These are phyloP conservation scores for Gibbula magus DNA, from an alignment of 2,888 invertebrate species.

Conservation along the genomic window DNA sequence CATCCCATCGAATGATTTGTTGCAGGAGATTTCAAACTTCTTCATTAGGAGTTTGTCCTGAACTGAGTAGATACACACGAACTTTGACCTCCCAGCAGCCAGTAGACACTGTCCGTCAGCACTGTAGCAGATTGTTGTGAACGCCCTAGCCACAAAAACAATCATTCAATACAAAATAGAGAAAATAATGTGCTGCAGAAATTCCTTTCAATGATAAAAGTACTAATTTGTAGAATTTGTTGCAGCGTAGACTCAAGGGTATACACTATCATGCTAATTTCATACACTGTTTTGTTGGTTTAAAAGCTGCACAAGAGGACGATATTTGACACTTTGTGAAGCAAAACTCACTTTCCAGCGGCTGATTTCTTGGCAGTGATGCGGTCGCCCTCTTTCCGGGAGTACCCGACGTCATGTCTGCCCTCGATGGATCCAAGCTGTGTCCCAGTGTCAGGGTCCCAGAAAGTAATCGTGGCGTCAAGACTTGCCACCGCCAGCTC, in stretches of 20 bases:
- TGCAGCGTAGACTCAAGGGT: too few species aligned
- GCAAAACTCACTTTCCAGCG: constrained; percentile 85
- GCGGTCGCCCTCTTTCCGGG: constrained; percentile 87
- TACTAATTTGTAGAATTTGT: too few species aligned
- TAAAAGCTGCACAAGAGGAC: too few species aligned
- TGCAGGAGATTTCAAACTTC: constrained; percentile 95
- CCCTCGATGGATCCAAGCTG: constrained; percentile 90
- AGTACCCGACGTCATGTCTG: constrained; percentile 90
- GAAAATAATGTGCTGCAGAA: too few species aligned
- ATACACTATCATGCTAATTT: too few species aligned
- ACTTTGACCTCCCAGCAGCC: constrained; percentile 94
- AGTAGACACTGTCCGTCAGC: constrained; percentile 93
- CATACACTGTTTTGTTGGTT: too few species aligned
- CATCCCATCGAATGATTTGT: constrained; percentile 94
- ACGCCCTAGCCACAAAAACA: constrained; percentile 82
- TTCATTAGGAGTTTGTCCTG: constrained; percentile 88
- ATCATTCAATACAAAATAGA: not conserved
- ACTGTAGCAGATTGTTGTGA: constrained; percentile 92
- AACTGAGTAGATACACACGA: constrained; percentile 95
- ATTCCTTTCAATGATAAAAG: too few species aligned
- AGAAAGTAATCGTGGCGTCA: constrained; percentile 75
- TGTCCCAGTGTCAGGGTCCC: constrained; percentile 61
- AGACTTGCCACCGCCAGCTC: constrained; percentile 94
- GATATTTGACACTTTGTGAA: too few species aligned
- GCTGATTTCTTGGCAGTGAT: constrained; percentile 90